These are phyloP conservation scores for Marronus borbonicus DNA, from an alignment of 2,888 invertebrate species.

Conservation along the genomic window DNA sequence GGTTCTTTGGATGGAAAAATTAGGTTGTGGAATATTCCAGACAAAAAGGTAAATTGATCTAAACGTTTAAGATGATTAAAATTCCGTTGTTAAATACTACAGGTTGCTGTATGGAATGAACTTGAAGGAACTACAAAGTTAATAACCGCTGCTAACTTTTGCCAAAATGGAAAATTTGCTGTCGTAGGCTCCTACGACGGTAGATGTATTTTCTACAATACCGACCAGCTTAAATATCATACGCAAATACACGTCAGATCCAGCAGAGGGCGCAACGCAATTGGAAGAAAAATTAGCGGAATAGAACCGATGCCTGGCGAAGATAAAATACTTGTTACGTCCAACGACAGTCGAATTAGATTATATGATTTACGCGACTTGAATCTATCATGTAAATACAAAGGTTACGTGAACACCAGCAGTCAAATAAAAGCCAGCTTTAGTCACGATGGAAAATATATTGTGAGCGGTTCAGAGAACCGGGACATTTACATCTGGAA, in stretches of 20 bases:
- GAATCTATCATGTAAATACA: conserved; percentile 85
- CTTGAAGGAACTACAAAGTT: conserved; percentile 94
- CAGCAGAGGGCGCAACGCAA: conserved; percentile 95
- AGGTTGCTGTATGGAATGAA: conserved; percentile 98
- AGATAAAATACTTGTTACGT: conserved; percentile 96
- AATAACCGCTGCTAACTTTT: conserved; percentile 97
- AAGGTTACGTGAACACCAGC: conserved; percentile 89
- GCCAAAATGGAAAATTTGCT: conserved; percentile 97
- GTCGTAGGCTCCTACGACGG: conserved; percentile 99
- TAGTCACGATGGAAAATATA: conserved; percentile 97
- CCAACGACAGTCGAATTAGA: conserved; percentile 97
- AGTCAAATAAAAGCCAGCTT: conserved; percentile 98
- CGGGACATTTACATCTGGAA: conserved; percentile 99
- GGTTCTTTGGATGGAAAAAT: conserved; percentile 98
- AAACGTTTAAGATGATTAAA: conserved; percentile 4
- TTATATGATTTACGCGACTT: conserved; percentile 96
- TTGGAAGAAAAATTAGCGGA: conserved; percentile 96
- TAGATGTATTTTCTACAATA: conserved; percentile 97
- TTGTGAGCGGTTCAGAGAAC: conserved; percentile 97
- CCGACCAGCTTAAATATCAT: conserved; percentile 98
- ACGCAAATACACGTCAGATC: conserved; percentile 98
- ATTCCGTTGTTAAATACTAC: background rate
- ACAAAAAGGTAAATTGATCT: conserved; percentile 82
- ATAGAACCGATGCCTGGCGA: conserved; percentile 97
- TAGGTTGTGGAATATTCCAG: conserved; percentile 99